Conservation (phyloP, 30 jellyfish, hydroid and myxozoan genomes). For the Hydractinia symbiolongicarpus region DNA sequence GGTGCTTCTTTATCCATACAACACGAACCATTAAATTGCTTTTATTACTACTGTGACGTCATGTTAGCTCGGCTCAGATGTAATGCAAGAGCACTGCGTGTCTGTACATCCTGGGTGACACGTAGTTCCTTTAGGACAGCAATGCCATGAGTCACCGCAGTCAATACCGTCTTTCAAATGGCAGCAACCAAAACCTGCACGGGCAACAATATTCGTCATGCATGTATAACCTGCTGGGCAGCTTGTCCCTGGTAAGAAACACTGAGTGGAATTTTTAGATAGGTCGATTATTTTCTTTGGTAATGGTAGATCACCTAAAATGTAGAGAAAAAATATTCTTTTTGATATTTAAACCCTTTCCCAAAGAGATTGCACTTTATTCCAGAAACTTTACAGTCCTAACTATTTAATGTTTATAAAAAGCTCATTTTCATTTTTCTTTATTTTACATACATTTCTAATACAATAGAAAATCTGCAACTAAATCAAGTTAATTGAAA, state of each 20-base stretch:
- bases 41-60: not conserved
- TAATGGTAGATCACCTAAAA: slow-evolving; percentile 14
- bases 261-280: slow-evolving; percentile 38
- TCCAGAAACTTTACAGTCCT: too few species aligned
- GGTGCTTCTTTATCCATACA: too few species aligned
- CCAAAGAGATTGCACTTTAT: too few species aligned
- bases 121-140: slow-evolving; percentile 74
- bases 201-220: slow-evolving; percentile 54
- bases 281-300: slow-evolving; percentile 22
- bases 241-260: slow-evolving; percentile 50
- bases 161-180: slow-evolving; percentile 56
- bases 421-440: too few species aligned
- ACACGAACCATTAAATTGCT: too few species aligned
- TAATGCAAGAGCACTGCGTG: slow-evolving; percentile 55
- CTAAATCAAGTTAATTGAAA: too few species aligned
- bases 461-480: too few species aligned
- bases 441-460: too few species aligned
- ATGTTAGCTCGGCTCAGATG: not conserved
- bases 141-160: slow-evolving; percentile 90
- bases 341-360: too few species aligned
- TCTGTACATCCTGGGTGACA: slow-evolving; percentile 75
- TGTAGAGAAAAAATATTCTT: not conserved
- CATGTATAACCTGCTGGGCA: slow-evolving; percentile 74
- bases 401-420: too few species aligned
- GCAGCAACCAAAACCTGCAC: slow-evolving; percentile 82